Percentiles rank a stretch among this genome's conserved stretches.
Conservation (phyloP, 30 jellyfish, hydroid and myxozoan genomes). For the Aurelia aurita complex sp. Pacific region DNA sequence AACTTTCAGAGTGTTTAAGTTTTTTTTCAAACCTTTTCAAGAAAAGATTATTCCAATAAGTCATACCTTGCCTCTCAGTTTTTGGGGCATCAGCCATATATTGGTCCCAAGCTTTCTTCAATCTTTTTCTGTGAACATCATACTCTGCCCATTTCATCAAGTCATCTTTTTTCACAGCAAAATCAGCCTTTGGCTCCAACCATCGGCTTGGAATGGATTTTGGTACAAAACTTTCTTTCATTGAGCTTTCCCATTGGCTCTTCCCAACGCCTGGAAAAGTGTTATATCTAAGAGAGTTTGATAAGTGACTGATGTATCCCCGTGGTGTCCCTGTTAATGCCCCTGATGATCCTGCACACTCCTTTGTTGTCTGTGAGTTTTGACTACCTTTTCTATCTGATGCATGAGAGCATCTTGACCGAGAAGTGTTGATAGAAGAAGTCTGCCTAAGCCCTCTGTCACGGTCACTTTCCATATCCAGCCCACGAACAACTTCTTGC, state of each 20-base stretch:
- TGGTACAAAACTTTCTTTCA: conserved; percentile 9
- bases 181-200: conserved; percentile 4
- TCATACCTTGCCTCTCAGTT: conserved; percentile 38
- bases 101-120: conserved; percentile 75
- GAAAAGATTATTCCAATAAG: neutral
- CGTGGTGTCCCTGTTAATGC: neutral
- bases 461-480: neutral
- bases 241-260: conserved; percentile 55
- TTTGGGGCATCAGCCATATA: conserved; percentile 55
- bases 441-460: neutral
- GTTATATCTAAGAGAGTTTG: conserved; percentile 57
- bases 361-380: neutral
- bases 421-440: neutral
- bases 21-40: neutral
- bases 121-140: conserved; percentile 72
- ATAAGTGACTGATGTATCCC: conserved; percentile 49
- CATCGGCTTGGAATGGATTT: conserved; percentile 30
- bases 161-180: conserved; percentile 50
- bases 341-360: neutral
- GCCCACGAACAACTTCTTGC: neutral
- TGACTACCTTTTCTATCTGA: neutral
- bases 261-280: conserved; percentile 79
- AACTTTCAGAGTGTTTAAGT: neutral
- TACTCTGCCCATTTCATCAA: conserved; percentile 81
- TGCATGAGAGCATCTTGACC: neutral